Evolutionary conservation across 2,888 invertebrate genomes (phyloP).

Genomic region (Callyntrura guangdongensis): DNA sequence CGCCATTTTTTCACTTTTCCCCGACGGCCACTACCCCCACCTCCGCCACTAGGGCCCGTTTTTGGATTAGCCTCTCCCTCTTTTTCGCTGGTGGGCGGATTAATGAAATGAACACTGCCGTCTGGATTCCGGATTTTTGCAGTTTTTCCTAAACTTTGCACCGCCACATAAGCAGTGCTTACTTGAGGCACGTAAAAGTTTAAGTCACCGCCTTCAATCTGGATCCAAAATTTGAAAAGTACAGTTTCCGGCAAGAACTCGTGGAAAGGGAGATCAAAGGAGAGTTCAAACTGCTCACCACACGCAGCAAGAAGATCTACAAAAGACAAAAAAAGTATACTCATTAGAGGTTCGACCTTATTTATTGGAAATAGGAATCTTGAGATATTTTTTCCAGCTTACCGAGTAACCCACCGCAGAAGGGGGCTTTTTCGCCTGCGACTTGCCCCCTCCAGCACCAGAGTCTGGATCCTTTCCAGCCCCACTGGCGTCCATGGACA

Average conservation of each 20-base stretch:
- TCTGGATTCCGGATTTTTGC: conserved; percentile 94
- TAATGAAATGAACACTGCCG: conserved; percentile 87
- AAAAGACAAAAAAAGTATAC: conserved; percentile 87
- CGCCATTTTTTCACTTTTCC: conserved; percentile 90
- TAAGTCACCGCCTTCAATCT: conserved; percentile 97
- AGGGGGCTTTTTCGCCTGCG: conserved; percentile 88
- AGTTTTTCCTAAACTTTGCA: conserved; percentile 94
- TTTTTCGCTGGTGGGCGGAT: conserved; percentile 86
- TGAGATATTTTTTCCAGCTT: too few relatives aligned
- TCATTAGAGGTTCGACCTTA: too few relatives aligned
- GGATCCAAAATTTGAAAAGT: conserved; percentile 96
- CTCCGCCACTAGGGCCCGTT: neutral
- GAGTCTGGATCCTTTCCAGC: conserved; percentile 85
- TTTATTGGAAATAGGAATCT: too few relatives aligned
- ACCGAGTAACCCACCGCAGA: conserved; percentile 94
- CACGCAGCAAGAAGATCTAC: conserved; percentile 95
- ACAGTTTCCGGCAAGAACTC: conserved; percentile 97
- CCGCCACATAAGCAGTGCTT: conserved; percentile 93
- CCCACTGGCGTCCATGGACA: conserved; percentile 86
- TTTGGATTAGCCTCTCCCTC: conserved; percentile 44
- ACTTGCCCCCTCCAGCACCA: conserved; percentile 77
- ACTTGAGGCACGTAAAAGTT: conserved; percentile 96
- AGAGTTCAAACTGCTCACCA: conserved; percentile 96
- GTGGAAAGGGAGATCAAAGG: conserved; percentile 96
- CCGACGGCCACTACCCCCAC: neutral